phyloP scores from a whole-genome alignment of 2,888 invertebrate species.

The Plagodis dolabraria region DNA sequence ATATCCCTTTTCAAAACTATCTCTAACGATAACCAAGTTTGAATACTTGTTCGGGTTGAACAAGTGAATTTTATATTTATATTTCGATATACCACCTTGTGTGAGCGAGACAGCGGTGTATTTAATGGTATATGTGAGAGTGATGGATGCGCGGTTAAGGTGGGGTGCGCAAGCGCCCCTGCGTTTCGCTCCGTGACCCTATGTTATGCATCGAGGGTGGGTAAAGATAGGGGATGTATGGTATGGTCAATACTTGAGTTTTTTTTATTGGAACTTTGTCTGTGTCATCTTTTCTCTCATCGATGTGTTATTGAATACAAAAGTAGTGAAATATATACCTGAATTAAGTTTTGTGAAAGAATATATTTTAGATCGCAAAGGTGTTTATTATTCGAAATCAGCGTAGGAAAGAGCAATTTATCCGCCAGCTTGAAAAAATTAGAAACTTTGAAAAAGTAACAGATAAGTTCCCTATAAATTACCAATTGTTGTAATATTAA shows the following conservation, averaged over 20 bases:
- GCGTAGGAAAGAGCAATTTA: no score
- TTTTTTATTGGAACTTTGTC: neutral
- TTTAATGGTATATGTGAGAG: neutral
- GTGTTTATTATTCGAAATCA: no score
- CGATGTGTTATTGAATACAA: no score
- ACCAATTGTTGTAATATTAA: no score
- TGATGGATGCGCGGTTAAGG: conserved; percentile 1
- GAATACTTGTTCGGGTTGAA: conserved; percentile 5
- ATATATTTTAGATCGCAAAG: no score
- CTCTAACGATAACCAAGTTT: neutral
- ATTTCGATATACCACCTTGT: conserved; percentile 12
- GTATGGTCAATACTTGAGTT: conserved; percentile 9
- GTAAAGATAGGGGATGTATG: conserved; percentile 1
- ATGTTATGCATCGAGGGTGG: conserved; percentile 11
- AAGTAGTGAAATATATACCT: no score
- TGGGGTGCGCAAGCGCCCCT: conserved; percentile 19
- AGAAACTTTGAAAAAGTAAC: no score
- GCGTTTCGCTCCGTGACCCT: conserved; percentile 22
- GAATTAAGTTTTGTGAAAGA: no score
- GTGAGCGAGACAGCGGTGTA: conserved; percentile 7
- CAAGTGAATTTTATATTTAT: conserved; percentile 17
- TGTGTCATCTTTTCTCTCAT: neutral
- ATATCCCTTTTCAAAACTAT: neutral
- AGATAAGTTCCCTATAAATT: no score
- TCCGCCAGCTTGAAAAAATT: no score